Percentiles rank a stretch among this genome's conserved stretches.
Conservation (phyloP, 53 echinoderm and acorn worm genomes). For the Arbacia lixula region DNA sequence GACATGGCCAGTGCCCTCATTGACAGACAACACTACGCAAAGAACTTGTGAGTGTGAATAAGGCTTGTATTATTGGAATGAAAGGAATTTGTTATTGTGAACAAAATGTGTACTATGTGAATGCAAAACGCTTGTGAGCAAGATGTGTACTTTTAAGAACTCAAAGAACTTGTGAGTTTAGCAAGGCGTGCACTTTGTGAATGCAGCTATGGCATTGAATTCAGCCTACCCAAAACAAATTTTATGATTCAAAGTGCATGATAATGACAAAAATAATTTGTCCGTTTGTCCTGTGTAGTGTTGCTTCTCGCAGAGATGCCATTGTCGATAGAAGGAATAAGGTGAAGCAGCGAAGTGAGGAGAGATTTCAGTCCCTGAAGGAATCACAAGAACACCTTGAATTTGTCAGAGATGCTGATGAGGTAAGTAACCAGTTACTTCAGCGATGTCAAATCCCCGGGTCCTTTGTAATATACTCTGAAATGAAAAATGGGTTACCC, state of each 20-base stretch:
- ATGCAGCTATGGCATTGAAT: no score
- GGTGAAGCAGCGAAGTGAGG: constrained; percentile 69
- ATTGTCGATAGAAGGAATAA: constrained; percentile 69
- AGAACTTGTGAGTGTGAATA: constrained; percentile 71
- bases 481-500: no score
- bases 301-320: constrained; percentile 70
- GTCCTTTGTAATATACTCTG: no score
- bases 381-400: constrained; percentile 73
- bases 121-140: not conserved
- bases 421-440: constrained; percentile 62
- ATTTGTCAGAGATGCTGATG: constrained; percentile 87
- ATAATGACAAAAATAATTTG: no score
- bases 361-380: constrained; percentile 64
- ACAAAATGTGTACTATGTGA: not conserved
- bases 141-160: not conserved
- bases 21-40: constrained; percentile 72
- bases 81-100: not conserved
- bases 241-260: no score
- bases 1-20: constrained; percentile 74
- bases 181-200: no score
- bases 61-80: no score
- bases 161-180: not conserved
- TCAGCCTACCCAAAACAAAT: no score
- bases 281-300: constrained; percentile 59
- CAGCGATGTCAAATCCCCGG: no score